Conservation (phyloP, 2,888 invertebrate genomes). For the Stratiomys singularior region DNA sequence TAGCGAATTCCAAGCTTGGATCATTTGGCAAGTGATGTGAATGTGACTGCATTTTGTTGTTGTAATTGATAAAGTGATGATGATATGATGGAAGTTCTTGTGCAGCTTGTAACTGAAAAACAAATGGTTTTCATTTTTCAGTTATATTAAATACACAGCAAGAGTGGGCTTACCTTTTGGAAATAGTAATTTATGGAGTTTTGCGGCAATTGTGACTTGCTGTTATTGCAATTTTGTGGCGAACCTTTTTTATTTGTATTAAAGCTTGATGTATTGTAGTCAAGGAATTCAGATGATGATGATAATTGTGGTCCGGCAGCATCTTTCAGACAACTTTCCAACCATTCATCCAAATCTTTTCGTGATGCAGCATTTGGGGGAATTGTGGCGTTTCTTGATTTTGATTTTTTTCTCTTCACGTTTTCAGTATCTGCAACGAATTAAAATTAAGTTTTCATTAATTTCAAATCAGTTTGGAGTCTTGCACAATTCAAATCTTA, state of each 20-base stretch:
- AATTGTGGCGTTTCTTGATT: conserved; percentile 60
- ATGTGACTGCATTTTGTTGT: conserved; percentile 47
- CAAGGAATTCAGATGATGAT: conserved; percentile 64
- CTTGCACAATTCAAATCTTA: neutral
- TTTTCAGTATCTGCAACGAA: conserved; percentile 57
- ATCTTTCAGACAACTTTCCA: conserved; percentile 64
- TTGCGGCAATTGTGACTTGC: conserved; percentile 6
- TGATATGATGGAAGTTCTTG: conserved; percentile 43
- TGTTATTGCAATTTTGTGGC: conserved; percentile 21
- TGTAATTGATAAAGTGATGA: conserved; percentile 33
- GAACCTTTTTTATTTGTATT: conserved; percentile 52
- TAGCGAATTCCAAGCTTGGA: conserved; percentile 70
- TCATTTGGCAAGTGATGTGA: conserved; percentile 54
- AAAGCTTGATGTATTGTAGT: conserved; percentile 61
- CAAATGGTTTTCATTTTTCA: neutral
- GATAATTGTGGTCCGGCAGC: conserved; percentile 62
- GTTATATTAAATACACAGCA: neutral
- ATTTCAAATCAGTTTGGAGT: too few species aligned
- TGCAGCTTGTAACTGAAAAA: conserved; percentile 30
- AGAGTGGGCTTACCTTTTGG: conserved; percentile 20
- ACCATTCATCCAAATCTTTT: conserved; percentile 63
- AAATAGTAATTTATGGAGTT: conserved; percentile 40
- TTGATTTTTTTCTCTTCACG: conserved; percentile 63
- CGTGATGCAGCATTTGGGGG: conserved; percentile 49
- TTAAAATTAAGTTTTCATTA: too few species aligned